Percentiles rank a stretch among this genome's conserved stretches.
Evolutionary conservation across 2,888 invertebrate species (phyloP).

Genomic region (Lymantria monacha): DNA sequence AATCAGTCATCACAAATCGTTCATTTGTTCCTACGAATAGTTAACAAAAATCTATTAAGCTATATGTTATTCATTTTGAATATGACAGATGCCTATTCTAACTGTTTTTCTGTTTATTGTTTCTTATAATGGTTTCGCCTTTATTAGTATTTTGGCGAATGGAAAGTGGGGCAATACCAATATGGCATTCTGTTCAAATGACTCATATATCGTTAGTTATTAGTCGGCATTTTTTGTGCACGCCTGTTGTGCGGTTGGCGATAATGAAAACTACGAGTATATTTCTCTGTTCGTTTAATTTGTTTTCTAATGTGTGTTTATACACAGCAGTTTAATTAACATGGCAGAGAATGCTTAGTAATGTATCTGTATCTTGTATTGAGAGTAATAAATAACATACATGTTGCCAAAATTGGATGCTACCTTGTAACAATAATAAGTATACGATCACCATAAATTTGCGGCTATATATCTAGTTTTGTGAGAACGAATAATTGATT

Average conservation of each 20-base stretch:
- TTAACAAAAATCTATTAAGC: neutral
- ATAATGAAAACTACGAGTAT: neutral
- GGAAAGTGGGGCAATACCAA: constrained; percentile 24
- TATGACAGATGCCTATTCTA: constrained; percentile 20
- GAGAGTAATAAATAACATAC: too few species aligned
- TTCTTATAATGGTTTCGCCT: constrained; percentile 18
- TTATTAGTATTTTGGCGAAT: constrained; percentile 15
- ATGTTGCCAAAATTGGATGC: too few species aligned
- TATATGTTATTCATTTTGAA: constrained; percentile 3
- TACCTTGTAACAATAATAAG: too few species aligned
- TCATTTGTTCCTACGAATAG: neutral
- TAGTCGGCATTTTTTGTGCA: constrained; percentile 14
- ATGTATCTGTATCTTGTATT: too few species aligned
- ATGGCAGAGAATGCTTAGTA: too few species aligned
- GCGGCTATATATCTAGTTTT: too few species aligned
- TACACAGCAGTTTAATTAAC: too few species aligned
- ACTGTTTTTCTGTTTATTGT: constrained; percentile 14
- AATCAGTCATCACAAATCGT: neutral
- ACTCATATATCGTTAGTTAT: constrained; percentile 10
- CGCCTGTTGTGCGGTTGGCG: constrained; percentile 7
- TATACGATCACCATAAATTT: too few species aligned
- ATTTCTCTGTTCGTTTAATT: neutral
- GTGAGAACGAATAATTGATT: too few species aligned
- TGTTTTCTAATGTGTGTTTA: neutral
- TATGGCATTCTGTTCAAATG: constrained; percentile 12